Conservation (phyloP, 2,113 vertebrate genomes). For the Vulpes ferrilata region DNA sequence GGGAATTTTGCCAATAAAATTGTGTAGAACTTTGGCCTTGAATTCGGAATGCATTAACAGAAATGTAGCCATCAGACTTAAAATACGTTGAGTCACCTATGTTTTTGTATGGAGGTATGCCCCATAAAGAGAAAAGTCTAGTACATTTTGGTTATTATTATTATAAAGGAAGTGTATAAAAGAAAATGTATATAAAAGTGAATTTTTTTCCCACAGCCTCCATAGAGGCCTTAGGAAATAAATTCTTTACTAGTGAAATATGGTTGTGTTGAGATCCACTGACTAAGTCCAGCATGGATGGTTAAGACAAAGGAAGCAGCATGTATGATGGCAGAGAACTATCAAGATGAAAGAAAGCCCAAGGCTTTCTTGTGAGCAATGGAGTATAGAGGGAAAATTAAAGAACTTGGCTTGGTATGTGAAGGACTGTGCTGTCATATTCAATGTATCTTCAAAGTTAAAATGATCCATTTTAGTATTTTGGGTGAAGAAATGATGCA, state of each 20-base stretch:
- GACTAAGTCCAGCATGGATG: neutral
- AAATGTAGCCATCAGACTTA: neutral
- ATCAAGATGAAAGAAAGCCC: neutral
- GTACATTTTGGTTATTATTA: neutral
- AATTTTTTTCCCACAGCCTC: neutral
- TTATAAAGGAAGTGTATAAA: neutral
- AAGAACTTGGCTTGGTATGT: neutral
- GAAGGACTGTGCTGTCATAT: neutral
- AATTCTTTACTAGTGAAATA: neutral
- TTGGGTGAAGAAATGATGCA: neutral
- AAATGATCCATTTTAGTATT: neutral
- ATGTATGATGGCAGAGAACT: neutral
- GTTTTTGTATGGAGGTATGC: neutral
- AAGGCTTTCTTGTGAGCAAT: neutral
- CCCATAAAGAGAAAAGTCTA: neutral
- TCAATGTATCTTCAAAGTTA: neutral
- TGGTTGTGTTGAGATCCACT: neutral
- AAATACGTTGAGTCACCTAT: neutral
- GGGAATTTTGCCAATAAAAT: neutral
- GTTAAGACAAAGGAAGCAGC: neutral
- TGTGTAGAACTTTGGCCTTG: neutral
- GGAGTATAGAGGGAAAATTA: neutral
- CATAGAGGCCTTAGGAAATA: neutral
- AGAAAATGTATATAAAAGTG: neutral
- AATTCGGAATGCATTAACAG: neutral